Percentiles rank a stretch among this genome's conserved stretches.
These are phyloP conservation scores for Mizuhopecten yessoensis DNA, from an alignment of 1,140 invertebrate genomes.

Conservation along the genomic window DNA sequence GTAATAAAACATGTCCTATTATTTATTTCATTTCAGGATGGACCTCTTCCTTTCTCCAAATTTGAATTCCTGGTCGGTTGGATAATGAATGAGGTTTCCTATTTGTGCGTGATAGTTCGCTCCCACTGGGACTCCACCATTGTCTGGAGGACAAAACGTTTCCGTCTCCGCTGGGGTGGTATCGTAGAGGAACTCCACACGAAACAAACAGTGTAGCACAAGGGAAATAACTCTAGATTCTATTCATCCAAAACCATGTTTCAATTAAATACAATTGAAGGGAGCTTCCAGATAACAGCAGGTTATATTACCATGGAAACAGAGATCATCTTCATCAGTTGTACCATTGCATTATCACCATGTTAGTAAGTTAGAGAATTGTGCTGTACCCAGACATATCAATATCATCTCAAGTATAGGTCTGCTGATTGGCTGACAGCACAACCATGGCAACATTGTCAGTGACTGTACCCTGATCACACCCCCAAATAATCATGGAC, in stretches of 20 bases:
- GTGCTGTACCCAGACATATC: background rate
- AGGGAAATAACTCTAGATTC: background rate
- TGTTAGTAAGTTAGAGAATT: background rate
- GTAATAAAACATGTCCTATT: background rate
- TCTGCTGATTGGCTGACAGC: background rate
- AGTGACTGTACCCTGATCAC: background rate
- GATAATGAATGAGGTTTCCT: conserved; percentile 95
- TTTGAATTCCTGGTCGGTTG: conserved; percentile 97
- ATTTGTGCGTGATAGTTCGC: conserved; percentile 93
- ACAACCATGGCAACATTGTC: background rate
- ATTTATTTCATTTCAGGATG: conserved; percentile 89
- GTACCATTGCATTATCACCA: background rate
- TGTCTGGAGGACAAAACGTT: conserved; percentile 94
- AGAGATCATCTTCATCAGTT: background rate
- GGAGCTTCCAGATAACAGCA: background rate
- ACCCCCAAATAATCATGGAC: no score
- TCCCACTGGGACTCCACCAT: conserved; percentile 94
- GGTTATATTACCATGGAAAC: background rate
- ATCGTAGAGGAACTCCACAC: conserved; percentile 82
- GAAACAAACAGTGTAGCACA: conserved; percentile 63
- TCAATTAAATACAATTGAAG: background rate
- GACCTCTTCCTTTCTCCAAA: conserved; percentile 95
- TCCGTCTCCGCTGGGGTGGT: conserved; percentile 96
- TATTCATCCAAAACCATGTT: background rate
- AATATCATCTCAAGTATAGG: background rate